Evolutionary conservation across 2,797 vertebrate species (phyloP), one percentile per base, ranked within the genome.

Genomic region (Dipus sagitta): DNA sequence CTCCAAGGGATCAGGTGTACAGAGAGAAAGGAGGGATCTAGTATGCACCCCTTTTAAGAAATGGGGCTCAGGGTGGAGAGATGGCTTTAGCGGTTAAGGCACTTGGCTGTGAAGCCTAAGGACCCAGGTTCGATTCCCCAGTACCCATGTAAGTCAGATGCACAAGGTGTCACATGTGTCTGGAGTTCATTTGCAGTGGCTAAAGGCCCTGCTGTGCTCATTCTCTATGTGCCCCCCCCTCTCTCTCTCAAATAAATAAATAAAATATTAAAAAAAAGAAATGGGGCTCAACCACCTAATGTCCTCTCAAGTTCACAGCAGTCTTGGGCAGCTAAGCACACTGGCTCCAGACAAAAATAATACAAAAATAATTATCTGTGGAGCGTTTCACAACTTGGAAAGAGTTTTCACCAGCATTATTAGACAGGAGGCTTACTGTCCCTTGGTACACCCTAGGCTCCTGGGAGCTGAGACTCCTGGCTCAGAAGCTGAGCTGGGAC

Each of bases 321-420:
- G 71, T 84, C 83, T 38, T 34, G 78, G 70, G 75, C 23, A 88
- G 81, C 47, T 67, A 74, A 75, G 47, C 54, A 54, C 15, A 52
- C 52, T 5, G 6, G 72, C 65, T 88, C 54, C 86, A 80, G 42
- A 90, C 67, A 80, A 83, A 84, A 74, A 17, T 13, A 82, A 60
- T 81, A 72, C 83, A 92, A 81, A 90, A 71, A 92, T 72, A 92
- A 93, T 3, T 60, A 92, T 7, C 64, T 32, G 34, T 60, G 2
- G 18, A 79, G 47, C 28, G 58, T 65, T 74, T 94, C 71, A 83
- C 78, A 79, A 76, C 87, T 87, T 60, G 78, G 68, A 80, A 58
- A 86, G 92, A n/a, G 21, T 86, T 82, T 32, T 38, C 64, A 92
- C 60, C 68, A 60, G 32, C 54, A 38, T 18, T 58, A 79, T 76